Evolutionary conservation across 2,113 vertebrate species (phyloP).

Genomic region (Scatophagus argus): DNA sequence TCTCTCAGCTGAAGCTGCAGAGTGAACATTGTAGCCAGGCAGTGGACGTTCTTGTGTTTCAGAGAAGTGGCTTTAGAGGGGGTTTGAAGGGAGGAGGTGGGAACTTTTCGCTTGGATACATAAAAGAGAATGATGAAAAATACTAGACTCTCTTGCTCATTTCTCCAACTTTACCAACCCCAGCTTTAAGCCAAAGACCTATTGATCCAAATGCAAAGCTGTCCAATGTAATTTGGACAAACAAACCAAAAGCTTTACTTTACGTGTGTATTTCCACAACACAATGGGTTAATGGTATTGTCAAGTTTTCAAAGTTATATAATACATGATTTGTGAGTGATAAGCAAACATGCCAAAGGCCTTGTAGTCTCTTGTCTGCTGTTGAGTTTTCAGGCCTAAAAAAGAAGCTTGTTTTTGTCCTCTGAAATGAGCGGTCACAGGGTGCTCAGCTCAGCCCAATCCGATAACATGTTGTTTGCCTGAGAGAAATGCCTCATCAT

Average conservation of each 20-base stretch:
- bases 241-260: neutral
- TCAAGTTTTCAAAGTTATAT: neutral
- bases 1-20: no score
- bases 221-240: slow-evolving; percentile 7
- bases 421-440: slow-evolving; percentile 73
- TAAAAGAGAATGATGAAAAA: no score
- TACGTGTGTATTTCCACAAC: neutral
- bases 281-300: neutral
- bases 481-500: slow-evolving; percentile 69
- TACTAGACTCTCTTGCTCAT: no score
- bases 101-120: no score
- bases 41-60: no score
- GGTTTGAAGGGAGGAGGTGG: no score
- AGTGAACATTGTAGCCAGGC: no score
- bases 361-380: neutral
- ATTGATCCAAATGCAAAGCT: slow-evolving; percentile 37
- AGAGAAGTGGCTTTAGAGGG: no score
- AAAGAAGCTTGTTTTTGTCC: neutral
- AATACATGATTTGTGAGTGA: neutral
- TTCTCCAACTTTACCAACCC: no score
- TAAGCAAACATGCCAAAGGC: neutral
- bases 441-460: slow-evolving; percentile 65
- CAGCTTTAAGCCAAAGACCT: slow-evolving; percentile 16
- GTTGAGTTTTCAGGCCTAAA: neutral
- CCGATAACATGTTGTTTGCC: slow-evolving; percentile 29